Conservation (phyloP, 53 echinoderm and acorn worm species). For the Echinarachnius parma region DNA sequence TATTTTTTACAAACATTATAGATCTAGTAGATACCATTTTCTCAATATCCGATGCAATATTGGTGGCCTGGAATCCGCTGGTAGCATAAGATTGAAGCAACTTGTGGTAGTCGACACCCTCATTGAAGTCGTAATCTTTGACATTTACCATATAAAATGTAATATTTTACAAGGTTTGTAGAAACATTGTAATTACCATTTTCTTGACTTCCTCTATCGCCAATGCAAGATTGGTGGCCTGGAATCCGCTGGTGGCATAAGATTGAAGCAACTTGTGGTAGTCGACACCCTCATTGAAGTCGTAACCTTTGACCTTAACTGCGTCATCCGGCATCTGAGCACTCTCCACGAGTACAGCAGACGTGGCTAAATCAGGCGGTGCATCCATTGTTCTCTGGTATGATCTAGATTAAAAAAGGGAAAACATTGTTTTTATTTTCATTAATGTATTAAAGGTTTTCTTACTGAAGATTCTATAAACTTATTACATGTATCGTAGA, state of each 20-base stretch:
- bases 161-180: too few species aligned
- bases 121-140: slow-evolving; percentile 95
- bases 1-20: too few species aligned
- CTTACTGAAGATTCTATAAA: too few species aligned
- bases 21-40: too few species aligned
- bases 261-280: slow-evolving; percentile 83
- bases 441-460: too few species aligned
- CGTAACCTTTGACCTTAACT: slow-evolving; percentile 88
- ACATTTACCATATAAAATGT: too few species aligned
- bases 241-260: slow-evolving; percentile 85
- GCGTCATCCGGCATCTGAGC: slow-evolving; percentile 74
- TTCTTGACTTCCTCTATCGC: slow-evolving; percentile 93
- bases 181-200: slow-evolving; percentile 58
- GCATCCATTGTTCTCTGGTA: slow-evolving; percentile 21
- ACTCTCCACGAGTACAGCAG: slow-evolving; percentile 69
- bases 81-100: slow-evolving; percentile 81
- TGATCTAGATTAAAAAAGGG: too few species aligned
- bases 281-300: slow-evolving; percentile 90
- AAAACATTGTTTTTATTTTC: too few species aligned
- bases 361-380: slow-evolving; percentile 51
- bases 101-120: slow-evolving; percentile 85
- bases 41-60: slow-evolving; percentile 81
- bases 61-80: slow-evolving; percentile 90
- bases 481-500: too few species aligned
- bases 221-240: slow-evolving; percentile 87